phyloP scores from a whole-genome alignment of 2,797 vertebrate species.

The Sebastes cheni region DNA sequence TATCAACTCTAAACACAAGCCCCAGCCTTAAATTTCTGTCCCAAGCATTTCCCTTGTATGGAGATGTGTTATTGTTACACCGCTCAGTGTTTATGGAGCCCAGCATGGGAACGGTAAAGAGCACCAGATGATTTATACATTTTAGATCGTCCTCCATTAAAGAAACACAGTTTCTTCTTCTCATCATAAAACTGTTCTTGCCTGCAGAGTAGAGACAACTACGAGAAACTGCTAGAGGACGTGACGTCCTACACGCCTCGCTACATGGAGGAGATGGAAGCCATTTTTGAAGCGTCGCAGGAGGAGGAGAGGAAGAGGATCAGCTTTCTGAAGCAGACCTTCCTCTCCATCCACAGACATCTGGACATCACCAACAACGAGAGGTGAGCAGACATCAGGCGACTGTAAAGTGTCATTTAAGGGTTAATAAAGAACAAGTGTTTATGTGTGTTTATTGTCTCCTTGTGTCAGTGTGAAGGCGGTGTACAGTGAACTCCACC shows the following conservation, averaged over 20 bases:
- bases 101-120: constrained; percentile 42
- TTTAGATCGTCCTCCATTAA: constrained; percentile 2
- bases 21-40: constrained; percentile 27
- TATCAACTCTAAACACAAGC: constrained; percentile 42
- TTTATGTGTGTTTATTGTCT: neutral
- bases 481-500: constrained; percentile 86
- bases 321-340: constrained; percentile 85
- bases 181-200: constrained; percentile 18
- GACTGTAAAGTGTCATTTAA: neutral
- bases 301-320: constrained; percentile 88
- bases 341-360: constrained; percentile 87
- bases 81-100: constrained; percentile 61
- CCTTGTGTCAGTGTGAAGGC: constrained; percentile 79
- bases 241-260: constrained; percentile 85
- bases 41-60: constrained; percentile 63
- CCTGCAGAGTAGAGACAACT: constrained; percentile 76
- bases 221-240: constrained; percentile 86
- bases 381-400: constrained; percentile 58
- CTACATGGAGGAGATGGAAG: constrained; percentile 92
- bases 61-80: constrained; percentile 63
- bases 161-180: constrained; percentile 21
- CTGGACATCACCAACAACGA: constrained; percentile 87
- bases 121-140: constrained; percentile 46
- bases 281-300: constrained; percentile 88
- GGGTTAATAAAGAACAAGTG: neutral